Evolutionary conservation across 2,888 invertebrate genomes (phyloP).

Genomic region (Cataglyphis livida): DNA sequence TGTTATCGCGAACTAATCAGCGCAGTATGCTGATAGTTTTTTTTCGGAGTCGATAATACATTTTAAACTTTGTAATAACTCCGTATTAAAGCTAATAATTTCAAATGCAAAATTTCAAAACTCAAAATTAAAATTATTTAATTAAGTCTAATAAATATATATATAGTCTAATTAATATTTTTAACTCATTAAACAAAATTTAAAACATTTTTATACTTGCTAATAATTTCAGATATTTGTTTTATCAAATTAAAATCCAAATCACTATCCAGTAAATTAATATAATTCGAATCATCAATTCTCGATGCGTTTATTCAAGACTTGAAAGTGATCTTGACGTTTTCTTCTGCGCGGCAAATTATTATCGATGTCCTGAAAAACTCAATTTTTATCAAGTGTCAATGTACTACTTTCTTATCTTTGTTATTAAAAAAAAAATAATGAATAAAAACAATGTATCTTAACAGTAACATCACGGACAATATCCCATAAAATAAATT

Average conservation of each 20-base stretch:
- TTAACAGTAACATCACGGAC: not conserved
- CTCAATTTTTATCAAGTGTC: not conserved
- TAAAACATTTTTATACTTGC: not conserved
- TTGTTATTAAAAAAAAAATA: not conserved
- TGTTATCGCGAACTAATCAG: too few species aligned
- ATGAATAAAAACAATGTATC: not conserved
- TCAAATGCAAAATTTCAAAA: too few species aligned
- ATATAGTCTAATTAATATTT: too few species aligned
- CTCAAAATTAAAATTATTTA: not conserved
- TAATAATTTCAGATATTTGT: not conserved
- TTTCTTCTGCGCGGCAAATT: not conserved
- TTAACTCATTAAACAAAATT: not conserved
- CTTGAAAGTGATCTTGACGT: not conserved
- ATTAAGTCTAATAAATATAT: too few species aligned
- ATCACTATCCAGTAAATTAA: not conserved
- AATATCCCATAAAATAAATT: conserved; percentile 3
- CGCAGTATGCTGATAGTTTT: too few species aligned
- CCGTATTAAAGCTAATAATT: too few species aligned
- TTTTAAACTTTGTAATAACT: too few species aligned
- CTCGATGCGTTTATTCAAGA: not conserved
- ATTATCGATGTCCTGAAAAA: not conserved
- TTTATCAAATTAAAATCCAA: not conserved
- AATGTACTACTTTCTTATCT: not conserved
- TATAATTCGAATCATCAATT: not conserved
- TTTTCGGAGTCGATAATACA: too few species aligned